Conservation (phyloP, 2,888 invertebrate genomes). For the Amphipoea lucens region DNA sequence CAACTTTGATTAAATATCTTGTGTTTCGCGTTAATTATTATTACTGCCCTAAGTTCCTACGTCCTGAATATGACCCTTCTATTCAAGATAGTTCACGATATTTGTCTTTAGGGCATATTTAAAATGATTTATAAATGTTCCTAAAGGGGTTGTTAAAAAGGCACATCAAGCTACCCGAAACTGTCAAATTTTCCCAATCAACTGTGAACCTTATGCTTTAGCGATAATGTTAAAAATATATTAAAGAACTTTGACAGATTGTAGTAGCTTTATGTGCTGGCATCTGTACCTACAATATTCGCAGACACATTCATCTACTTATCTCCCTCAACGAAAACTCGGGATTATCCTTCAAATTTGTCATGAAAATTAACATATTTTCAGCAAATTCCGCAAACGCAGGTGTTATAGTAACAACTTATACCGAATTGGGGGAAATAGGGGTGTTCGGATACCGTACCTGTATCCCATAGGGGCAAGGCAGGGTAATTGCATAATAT, state of each 20-base stretch:
- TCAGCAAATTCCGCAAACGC: constrained; percentile 58
- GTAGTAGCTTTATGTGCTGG: no score
- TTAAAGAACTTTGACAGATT: no score
- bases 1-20: not conserved
- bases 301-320: constrained; percentile 36
- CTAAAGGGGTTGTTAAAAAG: not conserved
- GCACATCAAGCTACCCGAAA: no score
- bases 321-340: constrained; percentile 46
- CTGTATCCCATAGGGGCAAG: constrained; percentile 65
- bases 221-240: no score
- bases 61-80: not conserved
- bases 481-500: constrained; percentile 73
- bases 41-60: not conserved
- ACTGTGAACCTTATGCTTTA: no score
- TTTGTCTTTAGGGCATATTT: not conserved
- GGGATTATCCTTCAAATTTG: constrained; percentile 61
- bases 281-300: not conserved
- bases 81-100: not conserved
- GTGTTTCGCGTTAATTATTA: not conserved
- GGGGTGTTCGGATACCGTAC: constrained; percentile 58
- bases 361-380: constrained; percentile 67
- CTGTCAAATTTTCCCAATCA: no score
- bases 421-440: constrained; percentile 63
- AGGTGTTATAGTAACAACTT: constrained; percentile 66
- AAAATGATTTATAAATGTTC: not conserved